These are phyloP conservation scores for Tolmerus cingulatus DNA, from an alignment of 2,888 invertebrate genomes.

Conservation along the genomic window DNA sequence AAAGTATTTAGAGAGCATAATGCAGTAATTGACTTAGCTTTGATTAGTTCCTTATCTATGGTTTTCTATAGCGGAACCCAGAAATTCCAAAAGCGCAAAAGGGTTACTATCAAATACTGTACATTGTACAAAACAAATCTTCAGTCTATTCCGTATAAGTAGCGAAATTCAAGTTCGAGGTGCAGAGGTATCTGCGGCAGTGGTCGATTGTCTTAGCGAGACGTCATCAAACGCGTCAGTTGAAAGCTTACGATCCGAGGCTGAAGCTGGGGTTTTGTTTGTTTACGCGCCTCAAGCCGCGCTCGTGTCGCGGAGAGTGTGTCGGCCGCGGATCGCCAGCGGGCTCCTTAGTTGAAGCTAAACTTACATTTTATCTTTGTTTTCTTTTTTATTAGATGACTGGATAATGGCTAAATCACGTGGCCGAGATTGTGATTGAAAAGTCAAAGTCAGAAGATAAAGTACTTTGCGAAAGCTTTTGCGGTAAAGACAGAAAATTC, in stretches of 20 bases:
- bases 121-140: background rate
- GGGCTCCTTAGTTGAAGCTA: background rate
- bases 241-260: background rate
- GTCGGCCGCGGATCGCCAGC: background rate
- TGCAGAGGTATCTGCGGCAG: background rate
- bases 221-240: background rate
- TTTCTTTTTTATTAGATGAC: background rate
- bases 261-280: background rate
- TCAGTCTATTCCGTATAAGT: background rate
- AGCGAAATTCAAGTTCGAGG: background rate
- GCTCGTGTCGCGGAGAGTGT: background rate
- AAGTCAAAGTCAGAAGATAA: slow-evolving; percentile 1
- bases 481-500: background rate
- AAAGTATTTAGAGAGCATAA: background rate
- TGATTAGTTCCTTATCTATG: slow-evolving; percentile 18
- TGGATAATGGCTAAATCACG: slow-evolving; percentile 20
- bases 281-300: background rate
- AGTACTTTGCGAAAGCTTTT: background rate
- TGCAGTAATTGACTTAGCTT: background rate
- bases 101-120: background rate
- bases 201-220: background rate
- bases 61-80: background rate
- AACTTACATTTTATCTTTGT: background rate
- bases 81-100: background rate
- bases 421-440: slow-evolving; percentile 37